Conservation (phyloP, 92 coral and sea anemone species). For the Montipora capitata region DNA sequence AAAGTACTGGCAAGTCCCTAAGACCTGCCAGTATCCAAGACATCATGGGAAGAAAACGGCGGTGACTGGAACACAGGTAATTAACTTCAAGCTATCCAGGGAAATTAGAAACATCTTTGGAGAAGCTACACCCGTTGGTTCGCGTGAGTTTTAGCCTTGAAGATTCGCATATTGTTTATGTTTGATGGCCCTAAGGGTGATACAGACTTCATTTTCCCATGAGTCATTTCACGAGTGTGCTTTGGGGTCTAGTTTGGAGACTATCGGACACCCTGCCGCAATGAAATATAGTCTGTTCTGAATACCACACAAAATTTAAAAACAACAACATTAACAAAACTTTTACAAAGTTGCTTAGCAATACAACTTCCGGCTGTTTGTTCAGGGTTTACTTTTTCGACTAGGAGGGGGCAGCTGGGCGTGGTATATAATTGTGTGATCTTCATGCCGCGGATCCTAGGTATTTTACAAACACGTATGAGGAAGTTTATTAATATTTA, state of each 20-base stretch:
- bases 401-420: background rate
- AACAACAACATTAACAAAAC: background rate
- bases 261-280: slow-evolving; percentile 17
- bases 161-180: background rate
- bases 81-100: background rate
- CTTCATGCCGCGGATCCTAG: background rate
- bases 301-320: slow-evolving; percentile 3
- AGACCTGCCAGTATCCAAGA: slow-evolving; percentile 5
- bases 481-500: slow-evolving; percentile 15
- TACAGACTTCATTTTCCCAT: slow-evolving; percentile 23
- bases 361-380: slow-evolving; percentile 2
- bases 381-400: background rate
- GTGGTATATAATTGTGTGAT: slow-evolving; percentile 14
- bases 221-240: slow-evolving; percentile 23
- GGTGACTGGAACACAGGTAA: slow-evolving; percentile 26
- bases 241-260: slow-evolving; percentile 18
- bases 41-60: slow-evolving; percentile 25
- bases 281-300: slow-evolving; percentile 14
- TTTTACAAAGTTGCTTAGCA: slow-evolving; percentile 11
- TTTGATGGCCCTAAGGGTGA: slow-evolving; percentile 12
- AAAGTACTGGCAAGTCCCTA: slow-evolving; percentile 25
- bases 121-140: slow-evolving; percentile 7
- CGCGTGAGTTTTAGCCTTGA: slow-evolving; percentile 15
- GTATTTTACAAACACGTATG: slow-evolving; percentile 4
- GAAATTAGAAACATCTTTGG: slow-evolving; percentile 15